Conservation (phyloP, 2,113 vertebrate species). For the Marmota monax region DNA sequence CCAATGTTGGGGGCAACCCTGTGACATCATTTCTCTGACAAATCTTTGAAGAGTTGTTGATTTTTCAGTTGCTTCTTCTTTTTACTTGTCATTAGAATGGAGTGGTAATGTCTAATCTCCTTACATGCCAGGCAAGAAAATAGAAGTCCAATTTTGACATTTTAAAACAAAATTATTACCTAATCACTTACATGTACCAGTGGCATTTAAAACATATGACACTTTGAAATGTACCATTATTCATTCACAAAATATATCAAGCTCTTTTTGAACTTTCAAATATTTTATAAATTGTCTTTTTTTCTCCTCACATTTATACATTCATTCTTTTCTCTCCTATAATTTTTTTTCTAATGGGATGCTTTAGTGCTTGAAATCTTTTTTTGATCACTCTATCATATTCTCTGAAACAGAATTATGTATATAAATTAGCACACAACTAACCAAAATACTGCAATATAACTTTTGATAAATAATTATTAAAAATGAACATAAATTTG, state of each 20-base stretch:
- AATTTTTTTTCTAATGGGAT: slow-evolving; percentile 14
- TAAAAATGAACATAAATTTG: slow-evolving; percentile 25
- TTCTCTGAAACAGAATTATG: not conserved
- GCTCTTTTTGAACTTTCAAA: not conserved
- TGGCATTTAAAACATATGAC: not conserved
- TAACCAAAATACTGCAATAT: not conserved
- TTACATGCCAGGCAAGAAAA: not conserved
- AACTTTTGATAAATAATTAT: slow-evolving; percentile 10
- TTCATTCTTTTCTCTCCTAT: not conserved
- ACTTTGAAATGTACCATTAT: not conserved
- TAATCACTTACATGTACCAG: not conserved
- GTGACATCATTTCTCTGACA: not conserved
- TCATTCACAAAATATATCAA: not conserved
- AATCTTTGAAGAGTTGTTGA: not conserved
- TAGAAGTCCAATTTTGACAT: not conserved
- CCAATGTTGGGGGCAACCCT: not conserved
- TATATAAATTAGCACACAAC: not conserved
- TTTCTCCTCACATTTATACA: not conserved
- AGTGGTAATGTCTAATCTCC: not conserved
- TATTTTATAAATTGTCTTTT: not conserved
- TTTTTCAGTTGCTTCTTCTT: slow-evolving; percentile 1
- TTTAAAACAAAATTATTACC: slow-evolving; percentile 30
- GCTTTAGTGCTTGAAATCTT: not conserved
- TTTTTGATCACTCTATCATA: not conserved
- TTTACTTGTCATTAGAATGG: not conserved